Base-by-base conservation (phyloP, 2,888 invertebrate species). In the Campoplex nolae region DNA sequence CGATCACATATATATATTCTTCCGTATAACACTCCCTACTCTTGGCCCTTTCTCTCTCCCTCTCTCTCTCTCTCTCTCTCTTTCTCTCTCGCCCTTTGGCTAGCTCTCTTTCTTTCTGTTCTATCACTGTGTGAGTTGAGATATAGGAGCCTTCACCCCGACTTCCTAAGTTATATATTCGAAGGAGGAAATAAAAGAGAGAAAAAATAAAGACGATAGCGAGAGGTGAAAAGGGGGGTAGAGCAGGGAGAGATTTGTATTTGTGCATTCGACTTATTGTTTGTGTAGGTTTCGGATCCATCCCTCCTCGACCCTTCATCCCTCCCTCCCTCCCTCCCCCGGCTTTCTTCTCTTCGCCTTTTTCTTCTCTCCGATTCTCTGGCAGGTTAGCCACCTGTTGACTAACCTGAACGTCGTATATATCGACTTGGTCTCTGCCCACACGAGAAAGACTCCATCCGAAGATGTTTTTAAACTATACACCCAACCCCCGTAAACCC, bases 351-450 rank as follows among this genome's bases (percentile, higher is more conserved):
- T 42, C 42, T 42, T 42, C 9, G 42, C 42, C 9, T 82, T 32
- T 73, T 38, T 68, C 42, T 73, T 68, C 35, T 75, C 68, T 84
- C 79, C 90, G 91, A 91, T 90, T 89, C 90, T 91, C 83, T 84
- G 88, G 92, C 94, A 94, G 94, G 94, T 94, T 94, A 92, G 93
- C 93, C 94, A 94, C 94, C 94, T 94, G 94, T 94, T 94, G 94
- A 94, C 94, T 93, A 93, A 93, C 92, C 93, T 92, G 92, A 93
- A 93, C 92, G 91, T 92, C 75, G 58, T 81, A 65, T 71, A 79
- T 51, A 82, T 58, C 32, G 51, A 23, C 79, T 71, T 48, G 54
- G 78, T 80, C 65, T 71, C 92, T 91, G 90, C 91, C 92, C 91
- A 91, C 92, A 91, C 92, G 90, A 78, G 77, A 77, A 56, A 70